Conservation (phyloP, 2,888 invertebrate species). For the Camptogramma bilineatum region DNA sequence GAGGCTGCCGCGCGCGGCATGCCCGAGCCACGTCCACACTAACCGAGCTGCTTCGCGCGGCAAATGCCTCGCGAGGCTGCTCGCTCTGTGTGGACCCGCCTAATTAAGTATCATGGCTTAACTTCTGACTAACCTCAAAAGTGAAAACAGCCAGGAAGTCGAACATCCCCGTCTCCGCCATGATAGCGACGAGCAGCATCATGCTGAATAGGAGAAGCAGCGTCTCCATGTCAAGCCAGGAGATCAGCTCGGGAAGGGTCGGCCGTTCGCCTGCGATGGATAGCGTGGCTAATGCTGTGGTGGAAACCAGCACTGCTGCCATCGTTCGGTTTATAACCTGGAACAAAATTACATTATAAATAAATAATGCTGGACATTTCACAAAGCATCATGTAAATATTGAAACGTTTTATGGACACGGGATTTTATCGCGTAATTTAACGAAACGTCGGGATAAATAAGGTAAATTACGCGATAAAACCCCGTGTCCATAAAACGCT, state of each 20-base stretch:
- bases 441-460: too few relatives aligned
- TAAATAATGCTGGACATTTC: too few relatives aligned
- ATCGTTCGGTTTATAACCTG: constrained; percentile 93
- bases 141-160: constrained; percentile 93
- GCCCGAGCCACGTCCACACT: too few relatives aligned
- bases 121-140: constrained; percentile 85
- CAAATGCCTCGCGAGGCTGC: too few relatives aligned
- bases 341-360: constrained; percentile 39
- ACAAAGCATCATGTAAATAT: too few relatives aligned
- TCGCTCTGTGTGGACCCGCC: too few relatives aligned
- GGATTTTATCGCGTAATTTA: too few relatives aligned
- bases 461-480: too few relatives aligned
- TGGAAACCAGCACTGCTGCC: constrained; percentile 92
- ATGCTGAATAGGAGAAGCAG: constrained; percentile 93
- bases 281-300: constrained; percentile 90
- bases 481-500: too few relatives aligned
- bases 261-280: constrained; percentile 91
- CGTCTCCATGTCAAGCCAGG: constrained; percentile 94
- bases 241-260: constrained; percentile 89
- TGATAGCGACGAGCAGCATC: constrained; percentile 95
- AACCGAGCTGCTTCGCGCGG: too few relatives aligned
- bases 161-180: constrained; percentile 95
- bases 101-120: background rate
- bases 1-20: too few relatives aligned
- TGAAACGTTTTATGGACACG: too few relatives aligned